A percentile compares a stretch with the other conserved stretches of the same genome.
Conservation (phyloP, 2,113 vertebrate species). For the Hippocampus abdominalis region DNA sequence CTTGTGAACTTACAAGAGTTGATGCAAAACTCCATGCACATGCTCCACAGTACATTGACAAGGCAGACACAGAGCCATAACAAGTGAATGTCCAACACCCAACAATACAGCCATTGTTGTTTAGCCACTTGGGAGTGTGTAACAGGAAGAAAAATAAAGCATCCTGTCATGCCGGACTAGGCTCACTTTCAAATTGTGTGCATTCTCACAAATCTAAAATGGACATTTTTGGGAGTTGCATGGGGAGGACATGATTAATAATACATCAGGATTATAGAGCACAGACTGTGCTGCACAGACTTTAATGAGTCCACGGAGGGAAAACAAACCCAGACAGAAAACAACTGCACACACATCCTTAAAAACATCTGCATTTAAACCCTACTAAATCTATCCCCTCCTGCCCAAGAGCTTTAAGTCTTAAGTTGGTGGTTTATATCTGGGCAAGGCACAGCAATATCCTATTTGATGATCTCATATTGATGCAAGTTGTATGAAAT, state of each 20-base stretch:
- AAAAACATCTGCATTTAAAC: slow-evolving; percentile 64
- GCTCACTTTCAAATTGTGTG: slow-evolving; percentile 52
- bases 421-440: slow-evolving; percentile 34
- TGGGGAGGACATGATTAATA: slow-evolving; percentile 69
- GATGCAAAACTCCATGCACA: slow-evolving; percentile 22
- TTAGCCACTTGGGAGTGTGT: slow-evolving; percentile 38
- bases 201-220: slow-evolving; percentile 59
- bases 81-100: slow-evolving; percentile 18
- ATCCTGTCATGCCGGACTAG: slow-evolving; percentile 51
- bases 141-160: slow-evolving; percentile 54
- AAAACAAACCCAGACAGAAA: slow-evolving; percentile 61
- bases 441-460: slow-evolving; percentile 21
- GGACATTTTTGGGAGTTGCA: slow-evolving; percentile 55
- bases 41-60: slow-evolving; percentile 26
- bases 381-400: slow-evolving; percentile 40
- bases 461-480: slow-evolving; percentile 29
- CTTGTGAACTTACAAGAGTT: slow-evolving; percentile 26
- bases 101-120: slow-evolving; percentile 45
- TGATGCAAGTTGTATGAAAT: slow-evolving; percentile 30
- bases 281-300: slow-evolving; percentile 59
- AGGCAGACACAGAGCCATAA: slow-evolving; percentile 17
- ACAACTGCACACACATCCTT: slow-evolving; percentile 49
- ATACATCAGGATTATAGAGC: slow-evolving; percentile 71
- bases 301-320: slow-evolving; percentile 67
- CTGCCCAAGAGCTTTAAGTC: slow-evolving; percentile 11